Percentiles rank a stretch among this genome's conserved stretches.
These are phyloP conservation scores for Caenorhabditis latens DNA, from an alignment of 1,140 invertebrate genomes.

Conservation along the genomic window DNA sequence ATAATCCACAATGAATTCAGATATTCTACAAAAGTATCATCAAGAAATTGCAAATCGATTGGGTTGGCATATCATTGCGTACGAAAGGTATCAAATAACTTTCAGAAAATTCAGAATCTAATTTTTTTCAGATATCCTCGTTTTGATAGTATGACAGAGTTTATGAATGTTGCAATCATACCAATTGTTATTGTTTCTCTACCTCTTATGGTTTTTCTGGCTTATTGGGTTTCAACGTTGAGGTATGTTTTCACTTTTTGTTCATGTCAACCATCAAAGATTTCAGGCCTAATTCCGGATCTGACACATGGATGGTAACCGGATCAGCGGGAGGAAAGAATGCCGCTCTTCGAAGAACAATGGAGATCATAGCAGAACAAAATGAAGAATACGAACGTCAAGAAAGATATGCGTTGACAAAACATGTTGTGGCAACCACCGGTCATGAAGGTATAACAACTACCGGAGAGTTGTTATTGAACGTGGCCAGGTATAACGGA, in stretches of 20 bases:
- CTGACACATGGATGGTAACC: constrained; percentile 63
- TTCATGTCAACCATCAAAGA: not conserved
- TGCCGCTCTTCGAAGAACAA: constrained; percentile 64
- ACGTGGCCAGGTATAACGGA: constrained; percentile 49
- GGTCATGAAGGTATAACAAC: constrained; percentile 51
- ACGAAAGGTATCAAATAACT: constrained; percentile 48
- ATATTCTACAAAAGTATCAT: constrained; percentile 63
- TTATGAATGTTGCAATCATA: constrained; percentile 66
- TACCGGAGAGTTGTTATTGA: constrained; percentile 50
- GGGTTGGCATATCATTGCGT: constrained; percentile 63
- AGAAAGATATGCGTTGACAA: constrained; percentile 38
- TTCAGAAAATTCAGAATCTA: too few relatives aligned
- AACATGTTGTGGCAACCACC: constrained; percentile 42
- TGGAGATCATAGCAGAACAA: constrained; percentile 68
- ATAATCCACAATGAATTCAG: constrained; percentile 27
- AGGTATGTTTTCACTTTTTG: constrained; percentile 42
- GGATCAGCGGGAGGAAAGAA: constrained; percentile 64
- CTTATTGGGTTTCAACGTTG: constrained; percentile 64
- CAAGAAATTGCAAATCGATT: constrained; percentile 58
- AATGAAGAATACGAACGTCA: constrained; percentile 60
- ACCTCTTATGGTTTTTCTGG: constrained; percentile 62
- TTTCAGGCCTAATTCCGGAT: constrained; percentile 53
- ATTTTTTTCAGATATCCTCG: constrained; percentile 56
- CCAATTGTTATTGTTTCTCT: constrained; percentile 64
- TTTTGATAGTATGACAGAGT: constrained; percentile 63